phyloP scores from a whole-genome alignment of 2,888 invertebrate species.

The Ectemnius continuus region DNA sequence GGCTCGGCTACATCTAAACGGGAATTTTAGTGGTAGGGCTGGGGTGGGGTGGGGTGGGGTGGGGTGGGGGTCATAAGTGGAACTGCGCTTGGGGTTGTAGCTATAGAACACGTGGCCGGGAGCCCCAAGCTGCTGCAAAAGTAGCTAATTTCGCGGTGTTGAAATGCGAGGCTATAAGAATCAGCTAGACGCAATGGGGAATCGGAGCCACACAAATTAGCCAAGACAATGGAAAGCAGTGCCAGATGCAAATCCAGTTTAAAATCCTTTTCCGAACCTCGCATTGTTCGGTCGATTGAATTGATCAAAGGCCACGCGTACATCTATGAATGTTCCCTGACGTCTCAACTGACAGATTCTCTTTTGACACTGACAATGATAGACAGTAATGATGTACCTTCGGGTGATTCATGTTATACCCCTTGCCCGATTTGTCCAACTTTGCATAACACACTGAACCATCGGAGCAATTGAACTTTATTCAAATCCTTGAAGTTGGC shows the following conservation, averaged over 20 bases:
- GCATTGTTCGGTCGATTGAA: constrained; percentile 69
- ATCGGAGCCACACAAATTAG: constrained; percentile 72
- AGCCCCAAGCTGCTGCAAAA: constrained; percentile 58
- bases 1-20: constrained; percentile 20
- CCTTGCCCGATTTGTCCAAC: no score
- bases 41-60: no score
- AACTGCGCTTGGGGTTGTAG: constrained; percentile 21
- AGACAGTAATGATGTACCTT: no score
- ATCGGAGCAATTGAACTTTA: no score
- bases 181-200: constrained; percentile 48
- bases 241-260: constrained; percentile 75
- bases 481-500: no score
- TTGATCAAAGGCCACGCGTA: constrained; percentile 60
- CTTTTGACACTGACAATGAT: constrained; percentile 16
- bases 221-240: constrained; percentile 73
- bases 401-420: no score
- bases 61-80: constrained; percentile 45
- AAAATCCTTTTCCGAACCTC: constrained; percentile 60
- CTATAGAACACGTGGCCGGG: constrained; percentile 33
- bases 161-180: constrained; percentile 49
- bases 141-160: constrained; percentile 66
- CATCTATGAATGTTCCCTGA: constrained; percentile 15
- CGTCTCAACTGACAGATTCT: constrained; percentile 30
- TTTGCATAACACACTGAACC: no score
- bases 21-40: constrained; percentile 36